Base-by-base conservation (phyloP, 2,113 vertebrate genomes). In the Elgaria multicarinata region DNA sequence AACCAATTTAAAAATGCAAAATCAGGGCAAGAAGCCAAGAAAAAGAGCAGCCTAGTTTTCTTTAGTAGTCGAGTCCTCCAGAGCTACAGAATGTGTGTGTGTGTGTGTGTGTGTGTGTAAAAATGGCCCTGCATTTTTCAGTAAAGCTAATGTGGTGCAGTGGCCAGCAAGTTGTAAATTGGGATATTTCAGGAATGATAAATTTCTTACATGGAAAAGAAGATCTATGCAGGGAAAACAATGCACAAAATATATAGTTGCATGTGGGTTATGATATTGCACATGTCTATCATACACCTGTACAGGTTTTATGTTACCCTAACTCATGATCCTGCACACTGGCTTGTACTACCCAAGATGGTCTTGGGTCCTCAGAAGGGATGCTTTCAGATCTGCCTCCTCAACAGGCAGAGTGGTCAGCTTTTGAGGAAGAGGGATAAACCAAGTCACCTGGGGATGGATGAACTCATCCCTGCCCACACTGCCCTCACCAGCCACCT, bases 1-100 rank as follows among this genome's bases (percentile, higher is more conserved):
- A 76, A 77, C 86, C 14, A 79, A 26, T 91, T 94, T 91, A 92
- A 86, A 91, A 12, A 82, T 3, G 8, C 33, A 84, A 85, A 71
- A 71, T 31, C 13, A n/a, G 14, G n/a, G 46, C 69, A 74, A 36
- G n/a, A 86, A 58, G 24, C 22, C 84, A 58, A 86, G 67, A 53
- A 85, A 20, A 85, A 71, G 18, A 83, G 67, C 14, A 55, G 20
- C 69, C 24, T 74, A 58, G 22, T 20, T 39, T 64, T 62, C 42
- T 36, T 39, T 20, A n/a, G 80, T 31, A 64, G 22, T 46, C 8
- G 6, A 36, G 10, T 85, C 22, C 50, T 75, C 24, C 50, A 75
- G 33, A 75, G n/a, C 83, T 55, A 10, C 42, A 28, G 14, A 33
- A n/a, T n/a, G n/a, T n/a, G n/a, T n/a, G n/a, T n/a, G n/a, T n/a